Percentiles rank a stretch among this genome's conserved stretches.
Evolutionary conservation across 2,888 invertebrate genomes (phyloP).

Genomic region (Drosophila formosana): DNA sequence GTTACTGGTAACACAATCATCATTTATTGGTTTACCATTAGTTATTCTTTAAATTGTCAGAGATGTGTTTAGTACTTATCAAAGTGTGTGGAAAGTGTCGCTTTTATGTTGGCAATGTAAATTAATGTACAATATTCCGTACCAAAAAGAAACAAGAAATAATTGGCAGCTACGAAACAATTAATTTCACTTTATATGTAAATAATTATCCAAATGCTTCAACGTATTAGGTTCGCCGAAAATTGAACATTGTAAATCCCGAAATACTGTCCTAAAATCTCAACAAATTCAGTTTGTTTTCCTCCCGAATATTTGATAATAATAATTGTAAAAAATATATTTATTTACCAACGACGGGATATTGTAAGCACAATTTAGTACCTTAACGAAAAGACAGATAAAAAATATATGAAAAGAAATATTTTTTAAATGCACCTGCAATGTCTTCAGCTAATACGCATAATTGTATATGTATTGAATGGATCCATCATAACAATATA

Average conservation of each 20-base stretch:
- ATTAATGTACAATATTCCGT: slow-evolving; percentile 32
- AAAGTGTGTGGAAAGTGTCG: slow-evolving; percentile 7
- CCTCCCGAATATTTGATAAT: slow-evolving; percentile 26
- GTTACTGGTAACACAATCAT: slow-evolving; percentile 27
- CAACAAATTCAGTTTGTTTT: slow-evolving; percentile 25
- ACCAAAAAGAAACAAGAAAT: slow-evolving; percentile 11
- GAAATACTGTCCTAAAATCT: slow-evolving; percentile 2
- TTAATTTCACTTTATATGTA: slow-evolving; percentile 46
- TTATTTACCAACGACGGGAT: slow-evolving; percentile 28
- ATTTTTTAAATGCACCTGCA: slow-evolving; percentile 48
- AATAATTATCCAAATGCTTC: slow-evolving; percentile 40
- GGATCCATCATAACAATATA: slow-evolving; percentile 49
- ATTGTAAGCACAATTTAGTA: slow-evolving; percentile 25
- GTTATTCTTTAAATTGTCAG: slow-evolving; percentile 21
- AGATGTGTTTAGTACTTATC: slow-evolving; percentile 6
- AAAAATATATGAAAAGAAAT: slow-evolving; percentile 10
- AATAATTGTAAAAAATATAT: slow-evolving; percentile 23
- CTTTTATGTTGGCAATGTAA: slow-evolving; percentile 25
- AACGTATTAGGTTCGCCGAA: slow-evolving; percentile 19
- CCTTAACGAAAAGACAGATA: slow-evolving; percentile 38
- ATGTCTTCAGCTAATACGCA: slow-evolving; percentile 55
- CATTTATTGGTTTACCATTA: slow-evolving; percentile 24
- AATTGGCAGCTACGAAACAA: slow-evolving; percentile 17
- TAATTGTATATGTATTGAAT: slow-evolving; percentile 46
- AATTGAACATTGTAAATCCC: slow-evolving; percentile 14